phyloP scores from a whole-genome alignment of 2,797 vertebrate species.

The Epinephelus coioides region DNA sequence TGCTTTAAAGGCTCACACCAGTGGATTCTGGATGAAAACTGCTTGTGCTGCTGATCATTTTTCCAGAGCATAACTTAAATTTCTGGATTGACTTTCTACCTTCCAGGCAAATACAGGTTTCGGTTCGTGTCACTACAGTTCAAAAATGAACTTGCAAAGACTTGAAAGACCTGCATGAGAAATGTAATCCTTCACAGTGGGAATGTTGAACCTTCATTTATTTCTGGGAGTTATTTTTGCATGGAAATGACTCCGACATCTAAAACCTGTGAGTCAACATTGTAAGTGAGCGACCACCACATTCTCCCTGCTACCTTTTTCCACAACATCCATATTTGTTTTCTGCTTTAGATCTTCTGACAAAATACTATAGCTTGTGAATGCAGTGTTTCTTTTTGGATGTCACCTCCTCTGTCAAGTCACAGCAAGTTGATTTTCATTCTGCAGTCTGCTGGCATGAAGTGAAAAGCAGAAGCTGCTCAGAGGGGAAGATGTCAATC shows the following conservation, averaged over 20 bases:
- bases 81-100: neutral
- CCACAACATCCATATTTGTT: conserved; percentile 1
- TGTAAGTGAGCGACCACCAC: neutral
- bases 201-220: neutral
- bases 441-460: conserved; percentile 2
- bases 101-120: neutral
- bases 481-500: neutral
- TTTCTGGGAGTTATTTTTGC: neutral
- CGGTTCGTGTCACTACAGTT: neutral
- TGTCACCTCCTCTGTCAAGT: neutral
- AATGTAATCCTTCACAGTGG: neutral
- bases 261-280: neutral
- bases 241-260: neutral
- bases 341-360: neutral
- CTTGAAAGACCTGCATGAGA: conserved; percentile 6
- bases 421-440: neutral
- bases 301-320: neutral
- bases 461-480: conserved; percentile 12
- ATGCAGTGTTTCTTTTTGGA: neutral
- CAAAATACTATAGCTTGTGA: neutral
- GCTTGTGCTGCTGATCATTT: neutral
- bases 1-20: neutral
- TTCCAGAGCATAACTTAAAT: neutral
- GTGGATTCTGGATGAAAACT: neutral
- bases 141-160: neutral